Evolutionary conservation across 2,797 vertebrate genomes (phyloP).

Genomic region (Enoplosus armatus): DNA sequence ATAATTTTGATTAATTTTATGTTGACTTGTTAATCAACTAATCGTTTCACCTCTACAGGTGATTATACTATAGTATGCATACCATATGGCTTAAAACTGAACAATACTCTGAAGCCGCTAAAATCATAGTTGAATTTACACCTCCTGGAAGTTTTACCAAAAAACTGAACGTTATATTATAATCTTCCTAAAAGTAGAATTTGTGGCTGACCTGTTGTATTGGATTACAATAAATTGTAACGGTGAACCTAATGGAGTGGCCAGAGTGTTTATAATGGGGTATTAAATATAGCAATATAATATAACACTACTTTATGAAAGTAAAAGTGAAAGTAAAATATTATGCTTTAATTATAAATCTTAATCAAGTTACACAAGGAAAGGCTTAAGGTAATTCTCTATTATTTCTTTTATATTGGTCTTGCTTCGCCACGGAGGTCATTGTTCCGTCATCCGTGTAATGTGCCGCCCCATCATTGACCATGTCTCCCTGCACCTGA

Average conservation of each 20-base stretch:
- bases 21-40: background rate
- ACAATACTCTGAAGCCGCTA: background rate
- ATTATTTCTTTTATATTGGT: background rate
- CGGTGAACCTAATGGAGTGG: background rate
- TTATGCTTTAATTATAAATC: background rate
- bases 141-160: background rate
- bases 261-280: fast-evolving
- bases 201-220: background rate
- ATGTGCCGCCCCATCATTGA: background rate
- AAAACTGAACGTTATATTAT: background rate
- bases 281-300: background rate
- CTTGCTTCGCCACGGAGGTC: background rate
- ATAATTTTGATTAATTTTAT: background rate
- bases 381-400: fast-evolving
- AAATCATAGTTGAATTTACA: background rate
- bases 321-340: background rate
- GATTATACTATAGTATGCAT: background rate
- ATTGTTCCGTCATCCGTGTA: background rate
- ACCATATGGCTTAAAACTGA: background rate
- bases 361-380: background rate
- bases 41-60: background rate
- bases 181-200: background rate
- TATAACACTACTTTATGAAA: background rate
- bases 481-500: conserved; percentile 4
- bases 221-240: background rate